Evolutionary conservation across 2,113 vertebrate genomes (phyloP).

Genomic region (Equus przewalskii): DNA sequence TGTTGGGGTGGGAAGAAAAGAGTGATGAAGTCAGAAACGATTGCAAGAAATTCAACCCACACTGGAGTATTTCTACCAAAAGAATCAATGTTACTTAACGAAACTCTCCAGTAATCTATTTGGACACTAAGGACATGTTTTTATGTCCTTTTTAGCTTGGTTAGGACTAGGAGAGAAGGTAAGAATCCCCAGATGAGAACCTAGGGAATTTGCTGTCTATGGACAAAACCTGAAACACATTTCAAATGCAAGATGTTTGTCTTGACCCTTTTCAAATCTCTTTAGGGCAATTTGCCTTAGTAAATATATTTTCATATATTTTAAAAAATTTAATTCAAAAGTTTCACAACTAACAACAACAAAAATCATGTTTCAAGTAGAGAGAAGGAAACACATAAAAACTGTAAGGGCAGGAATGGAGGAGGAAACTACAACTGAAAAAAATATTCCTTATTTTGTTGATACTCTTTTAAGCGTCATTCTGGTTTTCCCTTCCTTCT

Average conservation of each 20-base stretch:
- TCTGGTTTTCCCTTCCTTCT: not conserved
- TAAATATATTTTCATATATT: conserved; percentile 20
- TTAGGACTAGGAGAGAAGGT: not conserved
- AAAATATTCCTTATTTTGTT: not conserved
- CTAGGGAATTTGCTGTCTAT: not conserved
- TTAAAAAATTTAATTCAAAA: not conserved
- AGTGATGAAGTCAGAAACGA: not conserved
- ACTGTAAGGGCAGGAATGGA: not conserved
- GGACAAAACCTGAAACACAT: not conserved
- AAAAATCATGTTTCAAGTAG: not conserved
- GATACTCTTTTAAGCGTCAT: not conserved
- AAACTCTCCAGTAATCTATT: not conserved
- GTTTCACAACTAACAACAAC: not conserved
- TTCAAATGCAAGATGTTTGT: not conserved
- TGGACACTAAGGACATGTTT: not conserved
- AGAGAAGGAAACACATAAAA: not conserved
- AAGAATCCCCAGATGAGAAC: not conserved
- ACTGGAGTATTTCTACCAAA: not conserved
- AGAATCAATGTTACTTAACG: not conserved
- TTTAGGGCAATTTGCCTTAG: not conserved
- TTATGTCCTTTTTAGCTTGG: not conserved
- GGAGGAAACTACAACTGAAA: not conserved
- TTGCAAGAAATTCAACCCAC: not conserved
- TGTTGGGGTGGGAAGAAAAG: too few relatives aligned
- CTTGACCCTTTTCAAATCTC: not conserved